These are phyloP conservation scores for Paramuricea clavata DNA, from an alignment of 92 coral and sea anemone genomes.

Conservation along the genomic window DNA sequence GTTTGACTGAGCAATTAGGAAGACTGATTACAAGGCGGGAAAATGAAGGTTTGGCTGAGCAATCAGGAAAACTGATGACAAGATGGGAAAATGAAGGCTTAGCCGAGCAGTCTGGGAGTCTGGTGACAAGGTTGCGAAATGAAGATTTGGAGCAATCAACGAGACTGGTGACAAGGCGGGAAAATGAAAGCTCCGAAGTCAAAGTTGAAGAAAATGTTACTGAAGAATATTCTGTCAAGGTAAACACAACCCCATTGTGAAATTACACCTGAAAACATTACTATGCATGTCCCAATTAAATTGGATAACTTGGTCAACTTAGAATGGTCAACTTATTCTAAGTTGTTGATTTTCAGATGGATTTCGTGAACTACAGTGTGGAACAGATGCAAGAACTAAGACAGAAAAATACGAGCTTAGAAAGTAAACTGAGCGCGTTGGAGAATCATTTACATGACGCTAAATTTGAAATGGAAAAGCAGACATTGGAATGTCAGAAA, in stretches of 20 bases:
- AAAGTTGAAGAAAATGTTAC: background rate
- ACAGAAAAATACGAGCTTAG: constrained; percentile 76
- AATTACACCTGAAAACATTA: too few species aligned
- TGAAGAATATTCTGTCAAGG: background rate
- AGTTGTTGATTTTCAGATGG: constrained; percentile 12
- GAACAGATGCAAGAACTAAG: constrained; percentile 77
- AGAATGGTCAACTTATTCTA: background rate
- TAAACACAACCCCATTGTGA: background rate
- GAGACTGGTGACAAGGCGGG: constrained; percentile 22
- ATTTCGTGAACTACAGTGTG: constrained; percentile 59
- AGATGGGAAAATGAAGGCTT: constrained; percentile 22
- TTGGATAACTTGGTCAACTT: too few species aligned
- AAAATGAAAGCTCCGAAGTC: background rate
- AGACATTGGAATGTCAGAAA: constrained; percentile 83
- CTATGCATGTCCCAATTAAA: too few species aligned
- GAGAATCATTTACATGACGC: constrained; percentile 96
- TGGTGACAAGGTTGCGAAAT: constrained; percentile 17
- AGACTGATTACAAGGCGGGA: constrained; percentile 21
- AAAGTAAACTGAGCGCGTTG: constrained; percentile 80
- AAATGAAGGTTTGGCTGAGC: constrained; percentile 50
- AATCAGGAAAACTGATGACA: constrained; percentile 40
- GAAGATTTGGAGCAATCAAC: constrained; percentile 57
- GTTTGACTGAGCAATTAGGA: constrained; percentile 53
- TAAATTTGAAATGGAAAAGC: constrained; percentile 88
- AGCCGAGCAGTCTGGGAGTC: constrained; percentile 56